Conservation (phyloP, 2,888 invertebrate genomes). For the Nomada lathburiana region DNA sequence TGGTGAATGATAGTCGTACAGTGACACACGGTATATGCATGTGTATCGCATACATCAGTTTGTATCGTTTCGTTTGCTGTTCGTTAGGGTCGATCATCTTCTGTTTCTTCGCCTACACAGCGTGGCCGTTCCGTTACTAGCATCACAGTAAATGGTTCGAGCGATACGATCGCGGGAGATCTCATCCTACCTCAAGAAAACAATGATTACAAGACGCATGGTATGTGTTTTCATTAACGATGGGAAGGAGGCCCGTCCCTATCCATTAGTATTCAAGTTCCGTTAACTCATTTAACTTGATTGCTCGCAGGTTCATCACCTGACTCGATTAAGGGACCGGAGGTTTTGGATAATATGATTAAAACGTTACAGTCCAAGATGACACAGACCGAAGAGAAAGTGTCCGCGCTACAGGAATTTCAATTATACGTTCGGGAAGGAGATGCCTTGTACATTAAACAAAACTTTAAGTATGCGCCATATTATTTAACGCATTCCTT, state of each 20-base stretch:
- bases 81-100: constrained; percentile 83
- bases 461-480: constrained; percentile 79
- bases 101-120: constrained; percentile 84
- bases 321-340: constrained; percentile 78
- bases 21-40: neutral
- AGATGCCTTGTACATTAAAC: constrained; percentile 80
- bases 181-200: constrained; percentile 82
- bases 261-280: too few species aligned
- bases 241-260: neutral
- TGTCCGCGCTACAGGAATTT: constrained; percentile 80
- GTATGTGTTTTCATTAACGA: constrained; percentile 57
- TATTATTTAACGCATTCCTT: neutral
- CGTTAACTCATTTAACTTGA: neutral
- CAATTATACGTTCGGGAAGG: constrained; percentile 81
- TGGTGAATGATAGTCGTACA: neutral
- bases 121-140: constrained; percentile 79
- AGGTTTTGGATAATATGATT: constrained; percentile 80
- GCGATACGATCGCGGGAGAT: constrained; percentile 82
- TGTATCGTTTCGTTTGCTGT: constrained; percentile 12
- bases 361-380: constrained; percentile 77
- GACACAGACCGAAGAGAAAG: constrained; percentile 76
- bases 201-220: constrained; percentile 82
- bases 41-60: neutral
- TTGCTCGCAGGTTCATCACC: constrained; percentile 71
- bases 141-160: constrained; percentile 81